phyloP scores from a whole-genome alignment of 2,888 invertebrate genomes.

The Entomobrya multifasciata region DNA sequence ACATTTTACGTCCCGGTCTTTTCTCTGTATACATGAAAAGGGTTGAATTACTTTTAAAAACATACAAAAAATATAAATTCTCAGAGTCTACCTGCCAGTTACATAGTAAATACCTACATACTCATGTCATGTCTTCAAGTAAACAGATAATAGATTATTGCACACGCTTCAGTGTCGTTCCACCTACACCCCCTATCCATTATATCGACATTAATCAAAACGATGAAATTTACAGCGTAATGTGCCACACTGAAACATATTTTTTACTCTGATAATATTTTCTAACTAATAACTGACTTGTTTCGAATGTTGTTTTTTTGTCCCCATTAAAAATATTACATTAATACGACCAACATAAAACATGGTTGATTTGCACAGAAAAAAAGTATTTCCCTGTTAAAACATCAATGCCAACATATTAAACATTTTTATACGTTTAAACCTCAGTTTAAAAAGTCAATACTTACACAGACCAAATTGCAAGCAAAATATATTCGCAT shows the following conservation, averaged over 20 bases:
- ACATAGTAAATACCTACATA: too few species aligned
- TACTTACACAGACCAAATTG: constrained; percentile 12
- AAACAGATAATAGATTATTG: constrained; percentile 19
- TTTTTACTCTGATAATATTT: constrained; percentile 12
- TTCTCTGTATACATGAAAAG: too few species aligned
- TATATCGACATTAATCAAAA: constrained; percentile 74
- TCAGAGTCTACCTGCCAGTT: too few species aligned
- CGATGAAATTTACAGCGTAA: neutral
- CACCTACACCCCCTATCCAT: constrained; percentile 71
- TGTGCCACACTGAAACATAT: too few species aligned
- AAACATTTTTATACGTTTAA: too few species aligned
- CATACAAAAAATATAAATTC: too few species aligned
- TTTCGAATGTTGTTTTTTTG: constrained; percentile 26
- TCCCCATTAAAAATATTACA: constrained; percentile 19
- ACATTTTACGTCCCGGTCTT: too few species aligned
- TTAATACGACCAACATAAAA: neutral
- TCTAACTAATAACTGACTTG: neutral
- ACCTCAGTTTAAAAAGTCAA: constrained; percentile 19
- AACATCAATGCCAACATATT: neutral
- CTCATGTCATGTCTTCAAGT: too few species aligned
- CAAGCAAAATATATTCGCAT: neutral
- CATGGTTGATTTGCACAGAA: neutral
- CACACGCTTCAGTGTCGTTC: constrained; percentile 23
- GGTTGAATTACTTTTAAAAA: too few species aligned
- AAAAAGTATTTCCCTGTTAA: neutral